Conservation (phyloP, 2,888 invertebrate genomes). For the Brachyptera putata region DNA sequence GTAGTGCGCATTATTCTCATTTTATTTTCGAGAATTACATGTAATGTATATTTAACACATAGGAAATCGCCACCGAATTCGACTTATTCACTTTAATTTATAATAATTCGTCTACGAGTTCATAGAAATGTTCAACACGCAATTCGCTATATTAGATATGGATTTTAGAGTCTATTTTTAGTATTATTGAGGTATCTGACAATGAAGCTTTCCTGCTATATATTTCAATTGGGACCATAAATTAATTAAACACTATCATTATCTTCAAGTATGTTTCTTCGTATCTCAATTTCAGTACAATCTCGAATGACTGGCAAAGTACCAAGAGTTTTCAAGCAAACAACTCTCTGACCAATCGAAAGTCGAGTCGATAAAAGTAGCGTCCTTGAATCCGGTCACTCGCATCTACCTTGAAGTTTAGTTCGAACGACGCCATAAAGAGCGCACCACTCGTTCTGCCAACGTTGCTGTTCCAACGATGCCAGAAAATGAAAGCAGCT, state of each 20-base stretch:
- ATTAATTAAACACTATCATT: not conserved
- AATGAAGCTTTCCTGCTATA: too few species aligned
- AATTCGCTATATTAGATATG: too few species aligned
- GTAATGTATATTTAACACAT: too few species aligned
- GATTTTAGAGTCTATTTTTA: too few species aligned
- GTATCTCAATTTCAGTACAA: not conserved
- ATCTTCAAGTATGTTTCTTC: not conserved
- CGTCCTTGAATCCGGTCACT: slow-evolving; percentile 32
- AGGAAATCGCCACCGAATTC: too few species aligned
- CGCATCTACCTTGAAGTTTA: slow-evolving; percentile 15
- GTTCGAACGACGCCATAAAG: slow-evolving; percentile 1
- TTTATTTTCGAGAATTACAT: too few species aligned
- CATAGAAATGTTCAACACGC: too few species aligned
- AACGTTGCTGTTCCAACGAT: not conserved
- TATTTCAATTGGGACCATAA: not conserved
- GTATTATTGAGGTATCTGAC: too few species aligned
- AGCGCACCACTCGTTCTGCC: too few species aligned
- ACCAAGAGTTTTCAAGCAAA: slow-evolving; percentile 13
- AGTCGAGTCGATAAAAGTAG: slow-evolving; percentile 27
- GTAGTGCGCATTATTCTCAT: too few species aligned
- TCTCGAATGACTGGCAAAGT: not conserved
- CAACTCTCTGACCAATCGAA: slow-evolving; percentile 29
- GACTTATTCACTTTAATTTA: too few species aligned
- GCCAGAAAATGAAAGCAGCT: not conserved
- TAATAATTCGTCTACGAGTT: too few species aligned